Base-by-base conservation (phyloP, 1,140 invertebrate species). In the Bombus sibiricus region DNA sequence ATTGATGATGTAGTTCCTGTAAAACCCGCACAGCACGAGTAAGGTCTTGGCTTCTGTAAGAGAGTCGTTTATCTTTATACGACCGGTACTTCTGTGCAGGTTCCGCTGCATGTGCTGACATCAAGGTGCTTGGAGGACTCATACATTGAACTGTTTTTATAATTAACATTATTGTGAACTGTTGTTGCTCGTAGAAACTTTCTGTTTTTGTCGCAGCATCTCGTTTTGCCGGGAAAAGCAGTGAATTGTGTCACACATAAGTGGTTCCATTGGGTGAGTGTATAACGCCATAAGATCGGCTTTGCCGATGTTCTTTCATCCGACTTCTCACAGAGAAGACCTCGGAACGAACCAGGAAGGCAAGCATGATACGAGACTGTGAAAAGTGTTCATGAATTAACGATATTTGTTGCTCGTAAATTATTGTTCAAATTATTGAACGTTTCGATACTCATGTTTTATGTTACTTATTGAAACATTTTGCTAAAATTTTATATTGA, bases 51-150 rank as follows among this genome's bases (percentile, higher is more conserved):
- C 9, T 75, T 71, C 3, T 25, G 22, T n/a, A 25, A 73, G n/a
- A n/a, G 64, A 85, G 78, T 88, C 64, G 76, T 81, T 80, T 76
- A 76, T 86, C 83, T 87, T 66, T 80, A 18, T 88, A 57, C 32
- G 77, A 86, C 81, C 86, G 88, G 85, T 87, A 80, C 74, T 83
- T 90, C 85, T 90, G 91, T 91, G 87, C 86, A 88, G 88, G 91
- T 89, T 92, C 87, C 85, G 82, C 91, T 93, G 86, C 91, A 92
- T 93, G 92, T 93, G 92, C 92, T 93, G 92, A 92, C 88, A 92
- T 89, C 91, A 93, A 87, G 90, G 90, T 91, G 90, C 91, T 89
- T 83, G 73, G 79, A 89, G 85, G 74, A 74, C 73, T 81, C 80
- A 89, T 73, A 89, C 85, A 89, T 90, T 85, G 84, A 90, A 92